Evolutionary conservation across 1,140 invertebrate species (phyloP).

Genomic region (Rhopalosiphum maidis): DNA sequence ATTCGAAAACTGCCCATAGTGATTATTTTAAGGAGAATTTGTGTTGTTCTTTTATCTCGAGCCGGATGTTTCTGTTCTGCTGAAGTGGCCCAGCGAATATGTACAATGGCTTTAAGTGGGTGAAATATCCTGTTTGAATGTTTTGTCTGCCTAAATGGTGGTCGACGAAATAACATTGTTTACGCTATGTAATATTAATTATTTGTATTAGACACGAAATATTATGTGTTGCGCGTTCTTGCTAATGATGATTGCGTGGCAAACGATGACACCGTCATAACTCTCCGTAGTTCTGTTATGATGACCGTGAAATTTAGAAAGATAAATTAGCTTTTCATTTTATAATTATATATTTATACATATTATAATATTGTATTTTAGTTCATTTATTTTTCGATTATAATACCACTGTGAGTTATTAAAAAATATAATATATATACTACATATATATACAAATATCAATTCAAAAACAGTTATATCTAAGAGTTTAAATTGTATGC

Average conservation of each 20-base stretch:
- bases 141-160: not conserved
- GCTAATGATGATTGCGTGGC: not conserved
- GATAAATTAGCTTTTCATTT: not conserved
- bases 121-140: not conserved
- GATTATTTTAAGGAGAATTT: slow-evolving; percentile 17
- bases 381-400: too few relatives aligned
- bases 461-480: not conserved
- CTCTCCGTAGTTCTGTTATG: not conserved
- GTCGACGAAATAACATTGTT: not conserved
- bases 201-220: not conserved
- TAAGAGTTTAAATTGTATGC: not conserved
- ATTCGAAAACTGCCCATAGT: slow-evolving; percentile 8
- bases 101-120: slow-evolving; percentile 14
- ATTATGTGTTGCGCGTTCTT: not conserved
- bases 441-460: not conserved
- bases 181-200: slow-evolving; percentile 16
- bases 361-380: too few relatives aligned
- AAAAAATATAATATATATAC: too few relatives aligned
- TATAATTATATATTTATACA: too few relatives aligned
- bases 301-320: not conserved
- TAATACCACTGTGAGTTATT: too few relatives aligned
- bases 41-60: slow-evolving; percentile 6
- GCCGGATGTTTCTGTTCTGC: slow-evolving; percentile 1
- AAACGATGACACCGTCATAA: not conserved
- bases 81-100: not conserved